Percentiles rank a stretch among this genome's conserved stretches.
These are phyloP conservation scores for Acanthochromis polyacanthus DNA, from an alignment of 2,113 vertebrate species.

Conservation along the genomic window DNA sequence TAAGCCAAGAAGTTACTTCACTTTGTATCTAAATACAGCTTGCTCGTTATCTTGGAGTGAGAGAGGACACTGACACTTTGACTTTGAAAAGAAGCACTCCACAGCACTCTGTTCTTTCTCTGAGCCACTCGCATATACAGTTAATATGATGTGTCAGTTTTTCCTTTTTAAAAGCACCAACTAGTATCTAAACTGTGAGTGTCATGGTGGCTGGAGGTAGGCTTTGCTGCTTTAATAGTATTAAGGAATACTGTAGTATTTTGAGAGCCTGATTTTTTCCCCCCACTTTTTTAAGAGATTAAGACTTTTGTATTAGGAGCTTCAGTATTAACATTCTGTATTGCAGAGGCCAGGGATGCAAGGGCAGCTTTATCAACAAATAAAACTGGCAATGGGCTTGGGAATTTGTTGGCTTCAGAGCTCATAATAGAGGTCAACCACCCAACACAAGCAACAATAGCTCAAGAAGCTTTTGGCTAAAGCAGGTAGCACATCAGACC, in stretches of 20 bases:
- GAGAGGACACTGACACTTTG: not conserved
- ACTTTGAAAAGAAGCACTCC: not conserved
- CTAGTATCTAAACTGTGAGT: not conserved
- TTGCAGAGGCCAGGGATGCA: no score
- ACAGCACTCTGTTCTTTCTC: not conserved
- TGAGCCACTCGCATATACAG: not conserved
- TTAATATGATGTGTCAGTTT: not conserved
- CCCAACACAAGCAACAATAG: no score
- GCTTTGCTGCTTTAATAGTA: not conserved
- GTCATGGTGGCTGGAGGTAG: no score
- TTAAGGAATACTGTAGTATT: not conserved
- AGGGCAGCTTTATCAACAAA: no score
- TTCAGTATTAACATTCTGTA: no score
- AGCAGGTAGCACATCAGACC: not conserved
- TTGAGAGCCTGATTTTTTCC: not conserved
- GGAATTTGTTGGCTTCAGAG: no score
- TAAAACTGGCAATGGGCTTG: no score
- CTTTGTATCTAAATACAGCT: constrained; percentile 32
- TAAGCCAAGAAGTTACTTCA: constrained; percentile 27
- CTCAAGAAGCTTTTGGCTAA: no score
- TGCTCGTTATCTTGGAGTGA: constrained; percentile 20
- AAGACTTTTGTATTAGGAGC: no score
- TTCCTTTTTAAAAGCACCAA: not conserved
- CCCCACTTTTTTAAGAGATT: not conserved
- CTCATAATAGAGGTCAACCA: no score